These are phyloP conservation scores for Callorhinus ursinus DNA, from an alignment of 2,113 vertebrate species.

Conservation along the genomic window DNA sequence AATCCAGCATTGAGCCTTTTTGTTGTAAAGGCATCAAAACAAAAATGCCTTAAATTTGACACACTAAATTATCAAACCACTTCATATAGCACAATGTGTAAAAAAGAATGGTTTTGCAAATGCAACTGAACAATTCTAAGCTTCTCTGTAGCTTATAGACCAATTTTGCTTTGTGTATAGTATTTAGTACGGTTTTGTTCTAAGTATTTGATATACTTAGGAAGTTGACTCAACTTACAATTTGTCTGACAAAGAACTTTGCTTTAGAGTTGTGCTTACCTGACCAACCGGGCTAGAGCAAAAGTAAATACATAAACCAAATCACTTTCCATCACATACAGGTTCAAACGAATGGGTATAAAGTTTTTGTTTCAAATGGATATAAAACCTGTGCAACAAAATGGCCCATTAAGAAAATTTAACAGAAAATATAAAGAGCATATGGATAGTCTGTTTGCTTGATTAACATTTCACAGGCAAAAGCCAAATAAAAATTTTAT, in stretches of 20 bases:
- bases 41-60: conserved; percentile 9
- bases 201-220: background rate
- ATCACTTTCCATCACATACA: background rate
- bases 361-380: conserved; percentile 10
- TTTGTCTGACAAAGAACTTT: background rate
- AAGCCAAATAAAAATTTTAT: conserved; percentile 28
- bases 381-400: background rate
- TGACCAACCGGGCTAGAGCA: background rate
- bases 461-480: background rate
- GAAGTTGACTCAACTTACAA: background rate
- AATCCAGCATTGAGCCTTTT: conserved; percentile 1
- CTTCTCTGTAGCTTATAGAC: background rate
- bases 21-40: conserved; percentile 2
- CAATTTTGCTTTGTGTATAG: background rate
- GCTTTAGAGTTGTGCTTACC: background rate
- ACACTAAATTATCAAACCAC: background rate
- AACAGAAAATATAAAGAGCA: conserved; percentile 18
- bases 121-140: background rate
- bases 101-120: background rate
- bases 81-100: background rate
- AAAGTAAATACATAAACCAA: background rate
- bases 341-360: background rate
- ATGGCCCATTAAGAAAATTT: background rate
- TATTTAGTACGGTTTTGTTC: background rate
- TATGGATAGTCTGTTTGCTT: background rate